Evolutionary conservation across 2,888 invertebrate species (phyloP).

Genomic region (Epirrhoe tristata): DNA sequence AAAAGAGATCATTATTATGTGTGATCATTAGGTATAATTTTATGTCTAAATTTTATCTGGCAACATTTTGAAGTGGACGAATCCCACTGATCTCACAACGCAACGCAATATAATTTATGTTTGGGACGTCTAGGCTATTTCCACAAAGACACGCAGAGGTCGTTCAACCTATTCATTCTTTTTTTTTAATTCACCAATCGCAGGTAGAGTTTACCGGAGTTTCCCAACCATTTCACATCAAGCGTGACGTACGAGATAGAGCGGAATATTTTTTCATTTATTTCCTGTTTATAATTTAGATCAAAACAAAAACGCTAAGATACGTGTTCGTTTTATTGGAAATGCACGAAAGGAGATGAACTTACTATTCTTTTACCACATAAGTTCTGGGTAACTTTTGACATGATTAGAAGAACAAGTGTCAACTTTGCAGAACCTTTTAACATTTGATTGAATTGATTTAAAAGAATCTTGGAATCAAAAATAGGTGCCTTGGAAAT

Average conservation of each 20-base stretch:
- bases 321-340: too few relatives aligned
- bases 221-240: slow-evolving; percentile 3
- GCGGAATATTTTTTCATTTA: background rate
- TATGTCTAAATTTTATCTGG: slow-evolving; percentile 2
- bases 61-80: slow-evolving; percentile 24
- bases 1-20: background rate
- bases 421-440: too few relatives aligned
- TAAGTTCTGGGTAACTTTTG: too few relatives aligned
- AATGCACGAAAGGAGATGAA: too few relatives aligned
- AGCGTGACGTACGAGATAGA: background rate
- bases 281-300: background rate
- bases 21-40: background rate
- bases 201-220: slow-evolving; percentile 8
- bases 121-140: slow-evolving; percentile 47
- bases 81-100: slow-evolving; percentile 46
- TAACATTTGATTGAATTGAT: too few relatives aligned
- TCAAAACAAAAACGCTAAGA: background rate
- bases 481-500: too few relatives aligned
- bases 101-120: slow-evolving; percentile 54
- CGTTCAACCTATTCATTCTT: slow-evolving; percentile 62
- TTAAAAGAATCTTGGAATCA: too few relatives aligned
- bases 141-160: slow-evolving; percentile 52
- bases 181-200: slow-evolving; percentile 34
- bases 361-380: too few relatives aligned
- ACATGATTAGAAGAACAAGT: too few relatives aligned